Base-by-base conservation (phyloP, 2,113 vertebrate species). In the Gallinago media region DNA sequence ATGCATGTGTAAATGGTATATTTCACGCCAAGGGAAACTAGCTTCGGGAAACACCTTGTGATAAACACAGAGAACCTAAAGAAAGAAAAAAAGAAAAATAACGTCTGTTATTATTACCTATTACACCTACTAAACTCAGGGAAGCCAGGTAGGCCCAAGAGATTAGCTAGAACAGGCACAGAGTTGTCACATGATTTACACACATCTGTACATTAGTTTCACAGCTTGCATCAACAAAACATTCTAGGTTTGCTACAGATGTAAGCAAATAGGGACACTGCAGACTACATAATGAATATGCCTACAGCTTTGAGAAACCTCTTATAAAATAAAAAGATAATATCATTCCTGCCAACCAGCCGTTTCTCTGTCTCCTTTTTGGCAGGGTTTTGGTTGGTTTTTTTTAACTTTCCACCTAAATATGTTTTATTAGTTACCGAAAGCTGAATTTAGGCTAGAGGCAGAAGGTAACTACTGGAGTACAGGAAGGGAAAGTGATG, bases 21-120 rank as follows among this genome's bases (percentile, higher is more conserved):
- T 58, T 84, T 66, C 3, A 1, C 58, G 59, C 54, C 92, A 84
- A 71, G 40, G 13, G 62, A 94, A 79, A 58, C 23, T 2, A 50
- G 19, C 80, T 90, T 82, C 88, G 96, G 91, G 94, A 95, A 97
- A 91, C 87, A 96, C 74, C 58, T 97, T 82, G 76, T 76, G 58
- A 85, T 79, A 76, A 65, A 84, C 22, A 56, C 20, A 89, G 65
- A 92, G 62, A 94, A 86, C 46, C 42, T 70, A 87, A 85, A 74
- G 71, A 38, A 85, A 49, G 5, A 12, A 19, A 49, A 61, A 73
- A 52, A 66, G 16, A 67, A 78, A 44, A 2, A 1, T 9, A 34
- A 2, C 2, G 2, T 40, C 31, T 44, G 15, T 18, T 90, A 19
- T 80, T 88, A 65, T 42, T 40, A 84, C 54, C 47, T 92, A 17